Conservation (phyloP, 1,140 invertebrate genomes). For the Listronotus oregonensis region DNA sequence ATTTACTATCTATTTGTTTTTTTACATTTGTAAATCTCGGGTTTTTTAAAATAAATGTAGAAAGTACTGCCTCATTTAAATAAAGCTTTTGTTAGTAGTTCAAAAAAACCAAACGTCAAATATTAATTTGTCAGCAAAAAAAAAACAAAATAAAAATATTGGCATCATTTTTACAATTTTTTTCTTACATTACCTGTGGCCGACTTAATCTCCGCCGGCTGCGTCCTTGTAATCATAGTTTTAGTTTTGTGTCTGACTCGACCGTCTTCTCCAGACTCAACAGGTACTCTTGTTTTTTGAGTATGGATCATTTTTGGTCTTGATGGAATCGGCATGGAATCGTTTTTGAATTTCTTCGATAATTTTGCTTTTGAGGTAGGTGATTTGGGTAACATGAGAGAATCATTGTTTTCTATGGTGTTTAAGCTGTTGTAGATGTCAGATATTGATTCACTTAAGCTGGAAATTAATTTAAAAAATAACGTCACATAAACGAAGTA, state of each 20-base stretch:
- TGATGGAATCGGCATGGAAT: conserved; percentile 54
- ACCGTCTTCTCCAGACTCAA: conserved; percentile 60
- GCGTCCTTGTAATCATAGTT: conserved; percentile 63
- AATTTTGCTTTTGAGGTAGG: conserved; percentile 43
- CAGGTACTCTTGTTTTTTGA: conserved; percentile 65
- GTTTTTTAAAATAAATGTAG: too few species aligned
- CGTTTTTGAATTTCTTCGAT: conserved; percentile 55
- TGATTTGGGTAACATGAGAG: conserved; percentile 39
- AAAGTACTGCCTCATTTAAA: too few species aligned
- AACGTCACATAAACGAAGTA: too few species aligned
- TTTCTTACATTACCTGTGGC: conserved; percentile 37
- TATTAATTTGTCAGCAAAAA: too few species aligned
- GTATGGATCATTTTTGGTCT: conserved; percentile 77
- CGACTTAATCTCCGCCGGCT: conserved; percentile 58
- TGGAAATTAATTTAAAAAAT: too few species aligned
- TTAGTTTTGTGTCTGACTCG: conserved; percentile 64
- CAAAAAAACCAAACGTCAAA: too few species aligned
- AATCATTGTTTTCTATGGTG: conserved; percentile 19
- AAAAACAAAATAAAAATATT: too few species aligned
- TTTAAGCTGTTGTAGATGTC: conserved; percentile 30
- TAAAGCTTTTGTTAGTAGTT: too few species aligned
- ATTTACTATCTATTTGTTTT: too few species aligned
- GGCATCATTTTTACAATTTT: too few species aligned
- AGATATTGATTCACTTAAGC: conserved; percentile 31
- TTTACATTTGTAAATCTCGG: too few species aligned